Evolutionary conservation across 2,113 vertebrate species (phyloP), one percentile per base, ranked within the genome.

Genomic region (Oryzias woworae): DNA sequence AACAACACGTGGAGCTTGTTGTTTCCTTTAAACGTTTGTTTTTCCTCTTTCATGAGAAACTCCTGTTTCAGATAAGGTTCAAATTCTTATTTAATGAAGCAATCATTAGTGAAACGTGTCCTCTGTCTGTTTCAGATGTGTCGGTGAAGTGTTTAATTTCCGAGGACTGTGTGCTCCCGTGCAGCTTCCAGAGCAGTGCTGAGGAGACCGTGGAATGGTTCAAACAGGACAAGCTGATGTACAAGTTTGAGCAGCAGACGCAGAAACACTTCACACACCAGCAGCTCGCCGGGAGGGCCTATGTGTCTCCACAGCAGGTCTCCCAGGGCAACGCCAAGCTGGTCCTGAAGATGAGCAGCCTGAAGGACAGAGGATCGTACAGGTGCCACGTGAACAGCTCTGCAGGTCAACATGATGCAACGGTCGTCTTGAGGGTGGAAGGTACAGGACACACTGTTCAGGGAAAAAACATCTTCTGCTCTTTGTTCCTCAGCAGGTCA

Each of bases 251-350:
- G 46, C 17, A 64, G 5, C 44, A 16, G 0, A 59, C 63, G 1
- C 52, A 51, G 7, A 63, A 73, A 24, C 17, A 58, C 14, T 18
- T 22, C 0, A 54, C 69, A 28, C 15, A 72, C 1, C 8, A 28
- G 0, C 46, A 44, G 24, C 83, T 90, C 7, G 67, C 18, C 0
- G 53, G 56, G 28, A 91, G 88, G 5, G 84, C 78, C 31, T 69
- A 66, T 0, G 3, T 94, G 48, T 90, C 85, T 47, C 66, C 59
- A 0, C 4, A 66, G 2, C 66, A 85, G 58, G 53, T 93, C 0
- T 22, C 68, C n/a, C 23, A 1, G 0, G 94, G 93, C 42, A 94
- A 94, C 17, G 93, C 92, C 56, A 92, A 92, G 1, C 85, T 95
- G 66, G 71, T 85, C 49, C 71, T 95, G 24, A 83, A 50, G 20